Evolutionary conservation across 2,797 vertebrate genomes (phyloP).

Genomic region (Acanthiza pusilla): DNA sequence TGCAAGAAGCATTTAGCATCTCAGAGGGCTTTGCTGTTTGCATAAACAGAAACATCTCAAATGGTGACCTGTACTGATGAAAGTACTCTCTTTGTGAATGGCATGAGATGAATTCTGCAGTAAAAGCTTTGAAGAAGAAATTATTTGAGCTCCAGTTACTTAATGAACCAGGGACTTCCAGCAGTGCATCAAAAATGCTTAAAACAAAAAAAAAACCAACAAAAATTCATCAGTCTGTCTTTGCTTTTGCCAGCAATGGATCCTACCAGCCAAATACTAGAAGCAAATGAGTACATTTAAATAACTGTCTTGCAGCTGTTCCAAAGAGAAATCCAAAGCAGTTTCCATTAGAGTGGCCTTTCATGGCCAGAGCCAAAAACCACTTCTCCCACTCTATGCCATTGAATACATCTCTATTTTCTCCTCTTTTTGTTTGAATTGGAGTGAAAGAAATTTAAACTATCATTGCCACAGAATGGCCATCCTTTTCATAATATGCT

Average conservation of each 20-base stretch:
- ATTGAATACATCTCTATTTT: background rate
- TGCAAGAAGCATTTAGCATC: background rate
- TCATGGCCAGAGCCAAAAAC: background rate
- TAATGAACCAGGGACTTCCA: slow-evolving; percentile 39
- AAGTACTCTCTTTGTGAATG: background rate
- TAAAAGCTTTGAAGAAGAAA: slow-evolving; percentile 30
- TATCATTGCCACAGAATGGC: background rate
- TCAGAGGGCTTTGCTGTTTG: background rate
- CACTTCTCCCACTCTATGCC: background rate
- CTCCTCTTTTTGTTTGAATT: background rate
- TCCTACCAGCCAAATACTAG: slow-evolving; percentile 44
- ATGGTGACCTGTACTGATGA: background rate
- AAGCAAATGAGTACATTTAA: slow-evolving; percentile 59
- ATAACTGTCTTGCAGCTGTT: slow-evolving; percentile 57
- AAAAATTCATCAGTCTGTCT: slow-evolving; percentile 11
- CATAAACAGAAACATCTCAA: background rate
- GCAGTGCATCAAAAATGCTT: slow-evolving; percentile 9
- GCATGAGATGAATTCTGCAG: background rate
- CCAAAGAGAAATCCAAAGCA: slow-evolving; percentile 46
- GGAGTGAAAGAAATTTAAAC: background rate
- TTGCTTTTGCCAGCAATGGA: slow-evolving; percentile 51
- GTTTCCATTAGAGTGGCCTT: slow-evolving; percentile 34
- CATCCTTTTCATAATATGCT: background rate
- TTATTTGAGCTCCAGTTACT: background rate
- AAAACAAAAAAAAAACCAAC: slow-evolving; percentile 22